Conservation (phyloP, 2,888 invertebrate species). For the Aquatica leii region DNA sequence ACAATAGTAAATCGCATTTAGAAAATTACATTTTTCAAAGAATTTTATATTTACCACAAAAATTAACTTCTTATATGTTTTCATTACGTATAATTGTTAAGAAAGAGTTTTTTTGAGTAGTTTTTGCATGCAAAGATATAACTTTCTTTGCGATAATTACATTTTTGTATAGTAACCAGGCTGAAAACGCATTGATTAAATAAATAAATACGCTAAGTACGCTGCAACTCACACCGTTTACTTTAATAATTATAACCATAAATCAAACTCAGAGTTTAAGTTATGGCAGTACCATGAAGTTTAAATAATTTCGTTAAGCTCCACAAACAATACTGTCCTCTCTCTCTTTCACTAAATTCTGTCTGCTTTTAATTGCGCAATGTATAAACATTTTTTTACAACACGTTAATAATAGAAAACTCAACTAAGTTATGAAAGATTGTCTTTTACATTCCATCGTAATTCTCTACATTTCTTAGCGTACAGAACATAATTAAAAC, state of each 20-base stretch:
- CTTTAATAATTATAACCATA: conserved; percentile 34
- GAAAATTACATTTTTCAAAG: conserved; percentile 18
- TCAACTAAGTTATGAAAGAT: conserved; percentile 37
- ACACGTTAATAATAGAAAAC: conserved; percentile 25
- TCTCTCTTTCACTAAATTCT: conserved; percentile 16
- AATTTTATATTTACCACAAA: conserved; percentile 14
- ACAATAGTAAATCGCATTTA: conserved; percentile 40
- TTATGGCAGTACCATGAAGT: conserved; percentile 17
- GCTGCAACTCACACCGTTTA: conserved; percentile 25
- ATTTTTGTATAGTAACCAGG: conserved; percentile 10
- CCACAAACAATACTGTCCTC: conserved; percentile 16
- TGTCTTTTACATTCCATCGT: conserved; percentile 33
- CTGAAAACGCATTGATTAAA: conserved; percentile 20
- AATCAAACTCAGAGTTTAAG: conserved; percentile 27
- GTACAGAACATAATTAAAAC: conserved; percentile 33
- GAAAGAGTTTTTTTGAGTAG: not conserved
- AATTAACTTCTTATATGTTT: conserved; percentile 2
- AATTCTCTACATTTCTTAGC: conserved; percentile 29
- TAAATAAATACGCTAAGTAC: conserved; percentile 25
- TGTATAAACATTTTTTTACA: conserved; percentile 15
- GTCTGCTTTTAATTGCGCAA: conserved; percentile 24
- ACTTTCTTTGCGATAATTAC: conserved; percentile 11
- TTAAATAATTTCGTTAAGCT: conserved; percentile 21
- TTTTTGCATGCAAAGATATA: no score
- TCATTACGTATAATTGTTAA: conserved; percentile 4